Evolutionary conservation across 1,140 invertebrate species (phyloP).

Genomic region (Diorhabda sublineata): DNA sequence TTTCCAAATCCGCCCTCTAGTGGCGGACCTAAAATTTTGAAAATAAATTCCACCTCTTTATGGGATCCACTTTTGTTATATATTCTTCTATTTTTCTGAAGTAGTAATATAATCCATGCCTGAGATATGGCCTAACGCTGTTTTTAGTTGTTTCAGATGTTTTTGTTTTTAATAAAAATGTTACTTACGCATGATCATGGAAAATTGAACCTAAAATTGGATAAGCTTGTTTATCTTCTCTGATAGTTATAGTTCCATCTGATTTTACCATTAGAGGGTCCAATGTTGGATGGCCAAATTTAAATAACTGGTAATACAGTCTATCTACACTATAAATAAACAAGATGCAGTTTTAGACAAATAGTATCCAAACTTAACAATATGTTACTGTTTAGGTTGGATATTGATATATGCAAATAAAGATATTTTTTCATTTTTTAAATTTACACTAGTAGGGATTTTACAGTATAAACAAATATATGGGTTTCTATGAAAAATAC

Average conservation of each 20-base stretch:
- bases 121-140: too few relatives aligned
- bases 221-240: conserved; percentile 69
- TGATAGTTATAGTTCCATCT: conserved; percentile 69
- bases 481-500: too few relatives aligned
- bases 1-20: too few relatives aligned
- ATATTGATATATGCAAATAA: too few relatives aligned
- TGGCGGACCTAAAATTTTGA: too few relatives aligned
- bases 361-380: neutral
- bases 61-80: too few relatives aligned
- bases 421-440: too few relatives aligned
- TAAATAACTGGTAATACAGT: conserved; percentile 76
- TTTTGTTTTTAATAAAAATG: neutral
- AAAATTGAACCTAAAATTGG: conserved; percentile 76
- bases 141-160: neutral
- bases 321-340: conserved; percentile 72
- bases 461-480: too few relatives aligned
- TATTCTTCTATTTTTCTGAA: too few relatives aligned
- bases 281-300: conserved; percentile 75
- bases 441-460: too few relatives aligned
- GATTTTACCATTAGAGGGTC: conserved; percentile 71
- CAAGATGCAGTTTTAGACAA: neutral
- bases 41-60: too few relatives aligned
- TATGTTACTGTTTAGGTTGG: neutral
- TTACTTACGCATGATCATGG: conserved; percentile 76
- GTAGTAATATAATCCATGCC: too few relatives aligned